Base-by-base conservation (phyloP, 2,113 vertebrate species). In the Strigops habroptila region DNA sequence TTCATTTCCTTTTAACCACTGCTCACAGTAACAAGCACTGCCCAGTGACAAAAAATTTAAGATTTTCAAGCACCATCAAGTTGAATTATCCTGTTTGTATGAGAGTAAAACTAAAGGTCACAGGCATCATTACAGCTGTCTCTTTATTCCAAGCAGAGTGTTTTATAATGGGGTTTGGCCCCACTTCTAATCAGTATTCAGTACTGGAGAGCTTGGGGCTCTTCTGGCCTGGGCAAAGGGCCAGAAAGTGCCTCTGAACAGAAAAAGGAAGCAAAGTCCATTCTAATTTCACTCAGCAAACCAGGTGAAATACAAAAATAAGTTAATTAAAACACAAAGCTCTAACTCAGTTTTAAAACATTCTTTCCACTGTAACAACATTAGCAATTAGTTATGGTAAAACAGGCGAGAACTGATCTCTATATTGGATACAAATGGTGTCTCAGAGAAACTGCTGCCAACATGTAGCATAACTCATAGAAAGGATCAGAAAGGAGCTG, bases 231-330 rank as follows among this genome's bases (percentile, higher is more conserved):
- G 86, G 93, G 92, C 93, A 90, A 62, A 89, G 23, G n/a, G 91
- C 95, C 96, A 96, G 70, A 62, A 85, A 85, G 46, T 73, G 57
- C 89, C 41, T 77, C 88, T 82, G 69, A 86, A 31, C 33, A 93
- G 88, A 85, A 94, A 86, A 93, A 93, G 57, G 53, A 93, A 91
- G 83, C 62, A 73, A 92, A 94, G 80, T 91, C 88, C 77, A 46
- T 75, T 84, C 69, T 53, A 33, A 79, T 82, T 76, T 82, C 83
- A 91, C 65, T 80, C 67, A 94, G 25, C 60, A 79, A 82, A 83
- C 68, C 90, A 96, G 93, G 90, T 93, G 65, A 93, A 96, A 82
- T 30, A 64, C 10, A 80, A 78, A 88, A 79, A 46, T 5, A 64
- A 91, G 28, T 64, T 65, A 59, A 75, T 86, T 86, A 93, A 86